Evolutionary conservation across 2,797 vertebrate species (phyloP), one percentile per base, ranked within the genome.

Genomic region (Siniperca undulata): DNA sequence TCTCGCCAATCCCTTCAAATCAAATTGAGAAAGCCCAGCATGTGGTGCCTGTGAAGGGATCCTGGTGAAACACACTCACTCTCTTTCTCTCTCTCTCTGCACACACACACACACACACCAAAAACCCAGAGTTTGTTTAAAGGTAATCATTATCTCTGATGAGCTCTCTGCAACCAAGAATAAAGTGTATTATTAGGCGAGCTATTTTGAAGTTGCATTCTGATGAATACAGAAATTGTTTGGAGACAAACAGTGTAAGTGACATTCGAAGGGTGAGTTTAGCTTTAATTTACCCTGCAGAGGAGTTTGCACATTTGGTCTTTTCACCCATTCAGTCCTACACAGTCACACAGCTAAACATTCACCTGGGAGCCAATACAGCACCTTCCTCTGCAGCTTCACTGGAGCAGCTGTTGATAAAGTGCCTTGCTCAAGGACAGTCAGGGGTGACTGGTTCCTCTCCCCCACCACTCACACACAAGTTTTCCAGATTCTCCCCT

Each of bases 381-480:
- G 46, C 62, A 11, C 22, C 48, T 3, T 44, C 64, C 22, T 59
- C 78, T 55, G 61, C 69, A 60, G 74, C 78, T 56, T 66, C 36
- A n/a, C 55, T 17, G 67, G 36, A 74, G 78, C 75, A 81, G 87
- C 80, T 83, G 86, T 19, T 86, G 85, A 86, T 86, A 70, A 85
- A 84, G 84, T 86, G 83, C 84, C 82, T 91, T 91, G 74, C 86
- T 91, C 77, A 89, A 86, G 46, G 74, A 88, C 86, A 69, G 19
- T 12, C 76, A 61, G 17, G 78, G 69, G 66, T 86, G 78, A 88
- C 44, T 53, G 79, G 52, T 24, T 65, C 34, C 11, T 78, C 61
- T 38, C 48, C 81, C 52, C 27, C 24, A 3, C 40, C 66, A 13
- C 42, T 52, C 24, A 59, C 48, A 66, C 60, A 52, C 14, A n/a